phyloP scores from a whole-genome alignment of 2,797 vertebrate species.

The Cetoscarus ocellatus region DNA sequence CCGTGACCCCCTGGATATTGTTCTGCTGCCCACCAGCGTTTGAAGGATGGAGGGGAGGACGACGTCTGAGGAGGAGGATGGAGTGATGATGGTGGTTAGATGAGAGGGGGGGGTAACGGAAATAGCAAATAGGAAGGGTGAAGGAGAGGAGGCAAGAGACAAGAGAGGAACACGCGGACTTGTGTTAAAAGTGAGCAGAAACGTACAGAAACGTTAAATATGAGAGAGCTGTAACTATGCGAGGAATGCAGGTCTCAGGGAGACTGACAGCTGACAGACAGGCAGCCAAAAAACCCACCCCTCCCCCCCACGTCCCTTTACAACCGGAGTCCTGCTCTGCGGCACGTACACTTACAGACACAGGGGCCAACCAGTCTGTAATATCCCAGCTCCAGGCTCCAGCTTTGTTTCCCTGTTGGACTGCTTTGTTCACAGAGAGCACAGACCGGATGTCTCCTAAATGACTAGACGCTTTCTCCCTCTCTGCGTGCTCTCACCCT shows the following conservation, averaged over 20 bases:
- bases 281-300: slow-evolving; percentile 29
- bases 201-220: neutral
- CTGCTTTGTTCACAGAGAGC: slow-evolving; percentile 72
- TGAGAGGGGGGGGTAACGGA: slow-evolving; percentile 69
- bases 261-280: slow-evolving; percentile 58
- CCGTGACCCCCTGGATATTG: slow-evolving; percentile 93
- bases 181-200: slow-evolving; percentile 12
- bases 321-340: slow-evolving; percentile 73
- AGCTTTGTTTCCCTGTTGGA: slow-evolving; percentile 73
- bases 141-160: slow-evolving; percentile 25
- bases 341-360: slow-evolving; percentile 84
- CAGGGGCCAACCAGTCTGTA: slow-evolving; percentile 77
- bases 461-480: slow-evolving; percentile 62
- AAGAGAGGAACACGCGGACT: slow-evolving; percentile 18
- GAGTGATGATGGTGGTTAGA: slow-evolving; percentile 36
- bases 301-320: slow-evolving; percentile 45
- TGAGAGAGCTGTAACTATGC: slow-evolving; percentile 10
- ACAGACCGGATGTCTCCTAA: slow-evolving; percentile 76
- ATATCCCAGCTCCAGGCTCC: slow-evolving; percentile 70
- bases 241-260: slow-evolving; percentile 12
- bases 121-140: slow-evolving; percentile 83
- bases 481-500: slow-evolving; percentile 15
- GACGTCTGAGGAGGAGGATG: slow-evolving; percentile 20
- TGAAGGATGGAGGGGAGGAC: slow-evolving; percentile 72
- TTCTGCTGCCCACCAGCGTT: slow-evolving; percentile 82